These are phyloP conservation scores for Emmelina monodactyla DNA, from an alignment of 2,888 invertebrate genomes.

Conservation along the genomic window DNA sequence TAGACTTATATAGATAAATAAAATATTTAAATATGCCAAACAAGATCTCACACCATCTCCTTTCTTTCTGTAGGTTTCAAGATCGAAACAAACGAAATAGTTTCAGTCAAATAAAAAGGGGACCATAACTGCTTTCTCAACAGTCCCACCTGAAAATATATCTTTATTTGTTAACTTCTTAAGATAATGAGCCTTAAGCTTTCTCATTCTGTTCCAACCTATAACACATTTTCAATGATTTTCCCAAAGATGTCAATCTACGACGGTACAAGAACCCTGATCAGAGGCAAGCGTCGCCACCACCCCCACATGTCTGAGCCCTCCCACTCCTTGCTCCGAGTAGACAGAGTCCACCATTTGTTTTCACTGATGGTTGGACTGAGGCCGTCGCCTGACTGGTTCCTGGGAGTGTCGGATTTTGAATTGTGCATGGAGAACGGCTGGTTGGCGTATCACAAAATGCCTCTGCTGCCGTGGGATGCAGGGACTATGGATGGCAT, in stretches of 20 bases:
- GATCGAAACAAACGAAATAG: too few relatives aligned
- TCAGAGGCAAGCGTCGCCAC: slow-evolving; percentile 42
- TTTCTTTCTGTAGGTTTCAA: too few relatives aligned
- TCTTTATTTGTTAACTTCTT: too few relatives aligned
- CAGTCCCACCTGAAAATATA: too few relatives aligned
- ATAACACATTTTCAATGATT: too few relatives aligned
- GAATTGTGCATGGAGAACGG: slow-evolving; percentile 39
- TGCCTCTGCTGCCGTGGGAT: slow-evolving; percentile 51
- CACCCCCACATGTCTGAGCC: slow-evolving; percentile 48
- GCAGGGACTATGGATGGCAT: slow-evolving; percentile 50
- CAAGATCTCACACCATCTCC: too few relatives aligned
- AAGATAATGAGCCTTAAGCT: too few relatives aligned
- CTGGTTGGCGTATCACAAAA: slow-evolving; percentile 30
- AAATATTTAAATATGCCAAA: too few relatives aligned
- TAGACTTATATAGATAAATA: too few relatives aligned
- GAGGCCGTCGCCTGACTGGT: slow-evolving; percentile 57
- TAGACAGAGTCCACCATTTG: slow-evolving; percentile 43
- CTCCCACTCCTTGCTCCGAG: slow-evolving; percentile 46
- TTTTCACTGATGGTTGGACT: slow-evolving; percentile 47
- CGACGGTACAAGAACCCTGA: slow-evolving; percentile 42
- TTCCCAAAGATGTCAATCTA: slow-evolving; percentile 37
- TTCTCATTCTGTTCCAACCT: too few relatives aligned
- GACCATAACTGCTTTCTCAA: too few relatives aligned
- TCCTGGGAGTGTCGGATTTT: slow-evolving; percentile 42
- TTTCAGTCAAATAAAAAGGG: too few relatives aligned